phyloP scores from a whole-genome alignment of 2,888 invertebrate species.

The Lasius fuliginosus region DNA sequence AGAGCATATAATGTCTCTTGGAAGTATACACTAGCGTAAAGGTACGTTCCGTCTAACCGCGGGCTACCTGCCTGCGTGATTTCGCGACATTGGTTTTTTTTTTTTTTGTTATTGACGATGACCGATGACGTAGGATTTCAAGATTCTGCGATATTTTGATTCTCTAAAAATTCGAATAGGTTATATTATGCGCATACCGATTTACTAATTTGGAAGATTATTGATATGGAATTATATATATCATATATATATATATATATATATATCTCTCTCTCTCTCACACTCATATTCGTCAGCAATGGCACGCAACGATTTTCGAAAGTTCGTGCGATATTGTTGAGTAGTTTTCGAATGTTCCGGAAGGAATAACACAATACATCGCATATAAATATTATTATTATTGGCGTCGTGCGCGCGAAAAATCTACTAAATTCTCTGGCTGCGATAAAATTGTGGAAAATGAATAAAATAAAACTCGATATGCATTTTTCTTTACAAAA shows the following conservation, averaged over 20 bases:
- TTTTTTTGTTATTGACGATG: slow-evolving; percentile 42
- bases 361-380: not conserved
- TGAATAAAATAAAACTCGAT: not conserved
- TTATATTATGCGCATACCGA: not conserved
- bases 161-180: not conserved
- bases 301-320: not conserved
- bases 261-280: not conserved
- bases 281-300: not conserved
- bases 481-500: not conserved
- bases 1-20: slow-evolving; percentile 79
- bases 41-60: slow-evolving; percentile 75
- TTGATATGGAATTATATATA: not conserved
- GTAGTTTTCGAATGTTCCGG: not conserved
- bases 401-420: not conserved
- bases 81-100: slow-evolving; percentile 15
- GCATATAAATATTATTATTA: not conserved
- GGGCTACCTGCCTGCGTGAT: slow-evolving; percentile 58
- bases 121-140: not conserved
- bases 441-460: not conserved
- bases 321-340: not conserved
- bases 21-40: slow-evolving; percentile 79
- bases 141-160: not conserved
- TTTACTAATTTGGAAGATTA: not conserved
- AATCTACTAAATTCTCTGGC: not conserved
- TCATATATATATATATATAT: no score